These are phyloP conservation scores for Brachyalestes nurse DNA, from an alignment of 2,797 vertebrate genomes.

Conservation along the genomic window DNA sequence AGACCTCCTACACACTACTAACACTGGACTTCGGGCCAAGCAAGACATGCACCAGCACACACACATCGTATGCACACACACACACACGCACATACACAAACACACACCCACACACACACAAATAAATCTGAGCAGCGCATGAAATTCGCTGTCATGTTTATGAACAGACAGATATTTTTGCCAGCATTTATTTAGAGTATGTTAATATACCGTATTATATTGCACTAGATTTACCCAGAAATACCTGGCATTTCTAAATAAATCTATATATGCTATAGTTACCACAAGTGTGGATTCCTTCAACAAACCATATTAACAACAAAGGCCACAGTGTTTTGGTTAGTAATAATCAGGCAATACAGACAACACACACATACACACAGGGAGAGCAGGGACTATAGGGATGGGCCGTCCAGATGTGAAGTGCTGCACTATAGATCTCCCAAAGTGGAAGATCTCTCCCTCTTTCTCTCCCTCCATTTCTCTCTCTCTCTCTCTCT, in stretches of 20 bases:
- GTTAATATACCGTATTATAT: background rate
- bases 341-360: background rate
- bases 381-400: constrained; percentile 17
- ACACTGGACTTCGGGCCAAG: constrained; percentile 46
- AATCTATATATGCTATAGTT: background rate
- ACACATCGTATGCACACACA: constrained; percentile 34
- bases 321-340: background rate
- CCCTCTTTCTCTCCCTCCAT: constrained; percentile 9
- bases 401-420: constrained; percentile 62
- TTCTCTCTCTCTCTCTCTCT: background rate
- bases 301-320: background rate
- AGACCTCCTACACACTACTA: constrained; percentile 61
- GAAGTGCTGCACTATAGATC: constrained; percentile 62
- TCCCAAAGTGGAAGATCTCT: constrained; percentile 26
- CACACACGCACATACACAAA: constrained; percentile 37
- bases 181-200: background rate
- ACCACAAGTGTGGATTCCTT: background rate
- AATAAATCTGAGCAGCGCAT: background rate
- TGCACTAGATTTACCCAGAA: too few relatives aligned
- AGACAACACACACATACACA: constrained; percentile 14
- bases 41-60: constrained; percentile 45
- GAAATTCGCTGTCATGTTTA: constrained; percentile 42
- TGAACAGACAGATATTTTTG: background rate
- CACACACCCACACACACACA: constrained; percentile 33
- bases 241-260: background rate